A percentile compares a stretch with the other conserved stretches of the same genome.
phyloP scores from a whole-genome alignment of 2,113 vertebrate species.

The Struthio camelus region DNA sequence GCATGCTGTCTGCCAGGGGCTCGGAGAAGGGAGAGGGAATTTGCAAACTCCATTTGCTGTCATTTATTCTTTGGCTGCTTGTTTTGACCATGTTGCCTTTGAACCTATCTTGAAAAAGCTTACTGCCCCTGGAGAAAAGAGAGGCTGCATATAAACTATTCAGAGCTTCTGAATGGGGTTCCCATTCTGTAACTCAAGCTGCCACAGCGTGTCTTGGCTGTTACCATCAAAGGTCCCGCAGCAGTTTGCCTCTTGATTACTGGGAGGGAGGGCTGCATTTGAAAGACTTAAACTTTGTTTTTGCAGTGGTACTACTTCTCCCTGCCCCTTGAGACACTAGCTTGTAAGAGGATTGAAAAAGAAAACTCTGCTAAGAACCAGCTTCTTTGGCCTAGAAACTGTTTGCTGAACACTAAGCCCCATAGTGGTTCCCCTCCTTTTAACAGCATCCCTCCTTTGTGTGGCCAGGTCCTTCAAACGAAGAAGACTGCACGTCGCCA shows the following conservation, averaged over 20 bases:
- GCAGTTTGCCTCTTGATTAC: background rate
- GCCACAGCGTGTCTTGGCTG: background rate
- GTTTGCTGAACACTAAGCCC: background rate
- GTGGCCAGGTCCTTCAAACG: constrained; percentile 86
- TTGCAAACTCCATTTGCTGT: background rate
- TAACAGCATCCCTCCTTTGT: background rate
- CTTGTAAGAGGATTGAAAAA: background rate
- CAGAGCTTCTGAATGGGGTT: background rate
- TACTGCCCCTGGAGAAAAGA: background rate
- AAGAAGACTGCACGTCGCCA: constrained; percentile 79
- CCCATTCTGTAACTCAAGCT: background rate
- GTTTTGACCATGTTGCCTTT: background rate
- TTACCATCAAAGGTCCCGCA: background rate
- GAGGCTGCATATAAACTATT: background rate
- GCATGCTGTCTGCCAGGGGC: fast-evolving
- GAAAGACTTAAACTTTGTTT: background rate
- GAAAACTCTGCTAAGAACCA: background rate
- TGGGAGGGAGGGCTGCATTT: background rate
- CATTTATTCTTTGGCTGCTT: background rate
- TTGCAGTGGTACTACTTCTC: background rate
- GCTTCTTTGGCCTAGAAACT: background rate
- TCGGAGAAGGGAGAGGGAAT: background rate
- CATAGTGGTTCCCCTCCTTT: background rate
- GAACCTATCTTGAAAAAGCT: constrained; percentile 1
- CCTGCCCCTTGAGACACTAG: background rate